These are phyloP conservation scores for Sparus aurata DNA, from an alignment of 2,797 vertebrate genomes.

Conservation along the genomic window DNA sequence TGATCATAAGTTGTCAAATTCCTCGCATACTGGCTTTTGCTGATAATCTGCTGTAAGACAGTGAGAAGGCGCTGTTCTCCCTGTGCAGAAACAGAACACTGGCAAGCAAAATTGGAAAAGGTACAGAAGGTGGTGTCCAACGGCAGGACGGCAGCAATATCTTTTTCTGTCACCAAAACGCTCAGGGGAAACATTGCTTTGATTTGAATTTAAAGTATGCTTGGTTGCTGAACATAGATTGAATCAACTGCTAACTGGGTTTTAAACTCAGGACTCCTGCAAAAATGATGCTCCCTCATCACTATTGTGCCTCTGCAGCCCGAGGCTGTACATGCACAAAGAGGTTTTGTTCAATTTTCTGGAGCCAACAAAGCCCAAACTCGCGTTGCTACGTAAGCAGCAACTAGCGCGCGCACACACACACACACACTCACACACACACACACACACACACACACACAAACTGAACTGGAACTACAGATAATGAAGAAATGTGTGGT, in stretches of 20 bases:
- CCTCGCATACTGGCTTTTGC: background rate
- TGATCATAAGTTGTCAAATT: background rate
- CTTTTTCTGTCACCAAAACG: background rate
- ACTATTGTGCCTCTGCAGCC: constrained; percentile 9
- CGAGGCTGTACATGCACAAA: constrained; percentile 34
- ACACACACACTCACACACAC: background rate
- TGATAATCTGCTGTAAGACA: constrained; percentile 2
- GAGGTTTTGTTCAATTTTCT: constrained; percentile 25
- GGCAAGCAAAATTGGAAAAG: constrained; percentile 3
- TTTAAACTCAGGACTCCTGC: background rate
- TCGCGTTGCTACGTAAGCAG: constrained; percentile 11
- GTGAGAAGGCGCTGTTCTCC: background rate
- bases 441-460: background rate
- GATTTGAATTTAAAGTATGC: background rate
- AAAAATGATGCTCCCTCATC: constrained; percentile 24
- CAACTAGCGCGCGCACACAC: background rate
- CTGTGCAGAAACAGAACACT: background rate
- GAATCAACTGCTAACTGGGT: background rate
- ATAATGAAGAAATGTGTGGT: constrained; percentile 22
- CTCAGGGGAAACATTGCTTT: background rate
- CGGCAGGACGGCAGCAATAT: background rate
- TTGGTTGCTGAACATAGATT: constrained; percentile 2
- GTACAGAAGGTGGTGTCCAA: background rate
- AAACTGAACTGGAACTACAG: constrained; percentile 5
- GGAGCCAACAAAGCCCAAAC: constrained; percentile 9